phyloP scores from a whole-genome alignment of 2,797 vertebrate genomes.

The Scomberomorus guttatus region DNA sequence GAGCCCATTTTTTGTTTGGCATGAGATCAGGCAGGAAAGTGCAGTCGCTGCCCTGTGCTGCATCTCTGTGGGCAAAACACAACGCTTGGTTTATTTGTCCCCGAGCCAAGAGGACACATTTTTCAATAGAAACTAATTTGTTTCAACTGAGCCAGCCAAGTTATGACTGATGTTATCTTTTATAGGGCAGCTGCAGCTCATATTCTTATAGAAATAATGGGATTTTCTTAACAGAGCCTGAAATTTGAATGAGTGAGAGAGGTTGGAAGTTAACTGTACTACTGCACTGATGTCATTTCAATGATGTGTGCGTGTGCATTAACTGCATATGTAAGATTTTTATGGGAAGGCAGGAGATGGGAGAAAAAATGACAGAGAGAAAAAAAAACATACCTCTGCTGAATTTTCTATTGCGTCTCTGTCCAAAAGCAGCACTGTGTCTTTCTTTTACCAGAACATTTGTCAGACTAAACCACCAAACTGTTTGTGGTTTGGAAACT shows the following conservation, averaged over 20 bases:
- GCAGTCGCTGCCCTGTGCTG: slow-evolving; percentile 45
- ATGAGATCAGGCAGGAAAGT: slow-evolving; percentile 61
- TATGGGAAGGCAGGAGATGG: slow-evolving; percentile 65
- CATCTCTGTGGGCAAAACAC: slow-evolving; percentile 59
- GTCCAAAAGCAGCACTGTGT: slow-evolving; percentile 73
- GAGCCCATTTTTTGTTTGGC: slow-evolving; percentile 63
- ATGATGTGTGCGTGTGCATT: slow-evolving; percentile 39
- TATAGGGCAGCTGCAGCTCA: slow-evolving; percentile 80
- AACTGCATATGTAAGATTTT: slow-evolving; percentile 68
- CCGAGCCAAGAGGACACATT: slow-evolving; percentile 52
- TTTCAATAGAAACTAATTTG: slow-evolving; percentile 69
- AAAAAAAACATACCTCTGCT: slow-evolving; percentile 59
- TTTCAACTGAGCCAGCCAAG: slow-evolving; percentile 54
- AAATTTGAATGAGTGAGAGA: slow-evolving; percentile 72
- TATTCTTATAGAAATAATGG: slow-evolving; percentile 75
- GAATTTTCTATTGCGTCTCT: slow-evolving; percentile 56
- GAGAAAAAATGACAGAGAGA: slow-evolving; percentile 28
- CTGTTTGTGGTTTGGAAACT: slow-evolving; percentile 82
- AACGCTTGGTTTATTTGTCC: slow-evolving; percentile 54
- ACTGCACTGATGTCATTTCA: slow-evolving; percentile 76
- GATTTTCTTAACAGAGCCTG: slow-evolving; percentile 75
- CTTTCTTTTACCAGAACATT: slow-evolving; percentile 80
- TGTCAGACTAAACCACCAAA: slow-evolving; percentile 79
- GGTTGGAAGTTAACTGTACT: slow-evolving; percentile 56
- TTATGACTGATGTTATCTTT: slow-evolving; percentile 73